Base-by-base conservation (phyloP, 2,888 invertebrate genomes). In the Apantesis nais region DNA sequence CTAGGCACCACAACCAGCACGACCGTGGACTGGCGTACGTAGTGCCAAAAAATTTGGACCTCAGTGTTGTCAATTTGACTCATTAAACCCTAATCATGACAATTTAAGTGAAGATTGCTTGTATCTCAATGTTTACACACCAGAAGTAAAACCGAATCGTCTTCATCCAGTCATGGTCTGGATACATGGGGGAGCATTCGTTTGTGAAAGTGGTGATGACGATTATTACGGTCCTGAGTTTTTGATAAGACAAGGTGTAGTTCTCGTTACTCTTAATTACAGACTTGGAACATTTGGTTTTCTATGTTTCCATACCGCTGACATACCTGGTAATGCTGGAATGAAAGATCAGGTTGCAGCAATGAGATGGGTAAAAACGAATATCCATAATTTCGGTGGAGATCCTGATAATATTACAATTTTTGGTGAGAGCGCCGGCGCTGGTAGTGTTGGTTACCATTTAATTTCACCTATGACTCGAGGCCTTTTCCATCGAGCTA, bases 281-380 rank as follows among this genome's bases (percentile, higher is more conserved):
- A 81, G 89, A 60, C 75, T 89, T 12, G 89, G 85, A 67, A 81
- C 78, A 0, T 67, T 89, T 12, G 89, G 89, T 5, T 88, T 87
- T 71, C 77, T 89, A 1, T 84, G 86, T 55, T 72, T 88, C 1
- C 85, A 85, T 29, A 80, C 74, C 0, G 69, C 81, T 72, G 86
- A 87, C 29, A 86, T 85, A 9, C 85, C 88, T 25, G 89, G 89
- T 14, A 89, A 89, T 67, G 85, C 86, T 19, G 89, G 85, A 0
- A 70, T 89, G 60, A 88, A 88, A 72, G 89, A 89, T 70, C 88
- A 88, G 74, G 81, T 86, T 0, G 78, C 81, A 29, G 89, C 87
- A 7, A 72, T 89, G 2, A 81, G 75, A 72, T 89, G 89, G 89
- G 81, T 88, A 0, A 75, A 81, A 48, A 80, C 78, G 31, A 87